These are phyloP conservation scores for Opisthograptis luteolata DNA, from an alignment of 2,888 invertebrate genomes.

Conservation along the genomic window DNA sequence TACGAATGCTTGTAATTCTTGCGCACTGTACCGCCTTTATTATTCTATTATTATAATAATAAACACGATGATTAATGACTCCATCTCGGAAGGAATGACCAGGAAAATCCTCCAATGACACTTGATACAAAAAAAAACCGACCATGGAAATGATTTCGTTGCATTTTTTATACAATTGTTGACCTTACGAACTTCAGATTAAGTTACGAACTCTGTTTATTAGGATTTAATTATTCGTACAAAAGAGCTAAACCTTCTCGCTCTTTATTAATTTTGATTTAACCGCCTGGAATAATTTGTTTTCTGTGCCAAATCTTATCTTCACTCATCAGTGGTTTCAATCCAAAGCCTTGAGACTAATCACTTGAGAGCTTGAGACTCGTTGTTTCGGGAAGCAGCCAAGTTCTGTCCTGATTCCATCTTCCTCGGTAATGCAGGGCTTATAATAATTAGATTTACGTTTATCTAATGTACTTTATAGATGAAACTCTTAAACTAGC, in stretches of 20 bases:
- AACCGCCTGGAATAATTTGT: neutral
- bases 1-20: constrained; percentile 46
- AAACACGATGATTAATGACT: constrained; percentile 21
- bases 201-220: constrained; percentile 10
- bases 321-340: neutral
- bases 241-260: neutral
- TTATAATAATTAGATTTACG: neutral
- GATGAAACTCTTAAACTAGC: too few relatives aligned
- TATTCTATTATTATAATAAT: constrained; percentile 23
- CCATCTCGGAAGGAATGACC: constrained; percentile 13
- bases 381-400: neutral
- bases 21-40: constrained; percentile 21
- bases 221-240: constrained; percentile 5
- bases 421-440: neutral
- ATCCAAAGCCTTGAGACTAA: neutral
- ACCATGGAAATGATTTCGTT: constrained; percentile 8
- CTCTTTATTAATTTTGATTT: neutral
- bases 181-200: too few relatives aligned
- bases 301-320: neutral
- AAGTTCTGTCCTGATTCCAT: neutral
- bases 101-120: constrained; percentile 24
- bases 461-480: neutral
- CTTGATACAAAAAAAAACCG: constrained; percentile 4
- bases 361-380: neutral
- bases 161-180: constrained; percentile 5